Evolutionary conservation across 1,140 invertebrate species (phyloP), one percentile per base, ranked within the genome.

Genomic region (Thaumatotibia leucotreta): DNA sequence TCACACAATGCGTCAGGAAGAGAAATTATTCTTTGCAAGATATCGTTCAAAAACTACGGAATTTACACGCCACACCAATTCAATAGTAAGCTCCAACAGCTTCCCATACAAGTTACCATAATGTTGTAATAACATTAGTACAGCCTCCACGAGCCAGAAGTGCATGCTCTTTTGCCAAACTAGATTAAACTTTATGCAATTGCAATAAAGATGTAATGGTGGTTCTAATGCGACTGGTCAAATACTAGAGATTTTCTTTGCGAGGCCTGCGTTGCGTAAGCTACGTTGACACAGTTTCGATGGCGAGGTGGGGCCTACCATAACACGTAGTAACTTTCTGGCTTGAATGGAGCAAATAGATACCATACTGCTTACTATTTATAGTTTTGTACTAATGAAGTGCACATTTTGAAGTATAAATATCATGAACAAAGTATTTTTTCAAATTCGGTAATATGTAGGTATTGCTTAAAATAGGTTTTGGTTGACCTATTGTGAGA

Each of bases 201-300:
- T 24, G 23, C n/a, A 27, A 50, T 69, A 69, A 69, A 54, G 64
- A 27, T 4, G 61, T 64, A 17, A 8, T 70, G 39, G 22, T 49
- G 62, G 65, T 67, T 39, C 58, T 61, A 50, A 27, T 9, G 39
- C 31, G 69, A 73, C 69, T 58, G 64, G 69, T 75, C 67, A 66
- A 71, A 73, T 70, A 77, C 71, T 68, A 71, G 69, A 72, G 70
- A 74, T 74, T 72, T 76, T 73, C 69, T 72, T 72, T 20, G 64
- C 69, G 74, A 72, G 74, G 76, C 65, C 70, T 71, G 17, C 9
- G 54, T 79, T 79, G 72, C 76, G 76, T 74, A 79, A 79, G 72
- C 63, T 52, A 65, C 75, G 76, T 76, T 79, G 76, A 79, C 74
- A 79, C 73, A 76, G 73, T 67, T 63, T 45, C 65, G 58, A 52